phyloP scores from a whole-genome alignment of 2,113 vertebrate species.

The Mellivora capensis region DNA sequence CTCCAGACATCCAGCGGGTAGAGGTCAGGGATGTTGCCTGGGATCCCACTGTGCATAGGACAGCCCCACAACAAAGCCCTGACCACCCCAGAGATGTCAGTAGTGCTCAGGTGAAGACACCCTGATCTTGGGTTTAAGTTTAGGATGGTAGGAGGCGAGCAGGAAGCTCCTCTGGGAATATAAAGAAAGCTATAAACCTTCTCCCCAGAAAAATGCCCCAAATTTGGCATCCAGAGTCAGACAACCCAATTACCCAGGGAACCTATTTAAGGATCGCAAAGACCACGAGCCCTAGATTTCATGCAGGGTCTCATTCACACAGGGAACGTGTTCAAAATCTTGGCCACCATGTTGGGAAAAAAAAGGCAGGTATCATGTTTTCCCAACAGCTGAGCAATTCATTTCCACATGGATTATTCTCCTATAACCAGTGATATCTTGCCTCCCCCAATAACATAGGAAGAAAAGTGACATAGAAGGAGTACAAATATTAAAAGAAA shows the following conservation, averaged over 20 bases:
- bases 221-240: accelerated
- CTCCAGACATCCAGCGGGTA: neutral
- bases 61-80: too few species aligned
- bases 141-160: neutral
- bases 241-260: neutral
- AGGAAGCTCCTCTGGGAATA: neutral
- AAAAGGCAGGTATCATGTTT: neutral
- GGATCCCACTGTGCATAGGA: neutral
- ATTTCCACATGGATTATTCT: neutral
- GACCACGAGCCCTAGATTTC: neutral
- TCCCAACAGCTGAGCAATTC: neutral
- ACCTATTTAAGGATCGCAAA: neutral
- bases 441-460: neutral
- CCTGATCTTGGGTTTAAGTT: neutral
- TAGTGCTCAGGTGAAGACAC: neutral
- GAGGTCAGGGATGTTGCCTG: neutral
- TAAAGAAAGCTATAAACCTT: neutral
- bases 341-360: neutral
- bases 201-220: neutral
- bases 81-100: accelerated
- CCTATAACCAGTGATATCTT: neutral
- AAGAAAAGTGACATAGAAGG: neutral
- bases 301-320: neutral
- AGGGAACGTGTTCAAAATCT: neutral
- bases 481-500: neutral